Conservation (phyloP, 2,888 invertebrate species). For the Melanchra persicariae region DNA sequence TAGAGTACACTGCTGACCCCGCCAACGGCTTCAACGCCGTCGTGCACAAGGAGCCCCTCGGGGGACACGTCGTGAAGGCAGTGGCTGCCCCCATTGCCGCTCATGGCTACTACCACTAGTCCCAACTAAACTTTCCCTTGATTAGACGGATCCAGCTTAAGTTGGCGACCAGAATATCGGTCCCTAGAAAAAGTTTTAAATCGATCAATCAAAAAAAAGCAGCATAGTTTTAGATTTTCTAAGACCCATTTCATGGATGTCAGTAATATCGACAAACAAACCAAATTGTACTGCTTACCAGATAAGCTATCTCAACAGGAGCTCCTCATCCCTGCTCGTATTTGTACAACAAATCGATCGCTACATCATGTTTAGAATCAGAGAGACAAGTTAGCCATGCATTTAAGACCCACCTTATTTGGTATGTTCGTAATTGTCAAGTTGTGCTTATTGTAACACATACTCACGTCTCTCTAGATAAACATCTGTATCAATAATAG, state of each 20-base stretch:
- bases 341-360: conserved; percentile 26
- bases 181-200: not conserved
- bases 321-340: conserved; percentile 11
- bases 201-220: not conserved
- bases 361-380: conserved; percentile 19
- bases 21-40: conserved; percentile 93
- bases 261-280: not conserved
- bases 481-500: conserved; percentile 38
- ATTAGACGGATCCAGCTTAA: conserved; percentile 63
- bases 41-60: conserved; percentile 91
- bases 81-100: conserved; percentile 80
- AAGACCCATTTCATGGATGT: not conserved
- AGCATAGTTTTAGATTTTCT: not conserved
- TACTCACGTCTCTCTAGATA: conserved; percentile 27
- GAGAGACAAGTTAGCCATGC: conserved; percentile 19
- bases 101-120: conserved; percentile 80
- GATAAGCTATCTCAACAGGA: conserved; percentile 8
- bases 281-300: not conserved
- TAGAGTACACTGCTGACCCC: conserved; percentile 93
- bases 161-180: not conserved
- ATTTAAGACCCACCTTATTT: conserved; percentile 33
- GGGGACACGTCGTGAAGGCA: conserved; percentile 85
- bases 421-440: conserved; percentile 30
- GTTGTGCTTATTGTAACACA: conserved; percentile 40
- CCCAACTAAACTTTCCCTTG: conserved; percentile 48